These are phyloP conservation scores for Lypha dubia DNA, from an alignment of 2,888 invertebrate species.

Conservation along the genomic window DNA sequence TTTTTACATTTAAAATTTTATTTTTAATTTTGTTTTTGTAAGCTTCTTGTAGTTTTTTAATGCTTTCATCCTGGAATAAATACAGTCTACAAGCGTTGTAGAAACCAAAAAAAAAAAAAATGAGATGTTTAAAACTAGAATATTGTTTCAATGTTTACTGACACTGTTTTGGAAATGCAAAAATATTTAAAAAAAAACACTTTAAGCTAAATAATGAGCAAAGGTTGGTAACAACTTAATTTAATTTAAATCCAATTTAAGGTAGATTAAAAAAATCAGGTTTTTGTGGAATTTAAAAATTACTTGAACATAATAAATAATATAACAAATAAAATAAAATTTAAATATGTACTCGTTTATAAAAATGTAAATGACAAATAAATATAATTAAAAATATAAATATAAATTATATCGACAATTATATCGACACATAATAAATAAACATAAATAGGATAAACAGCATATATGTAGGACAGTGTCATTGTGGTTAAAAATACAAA, in stretches of 20 bases:
- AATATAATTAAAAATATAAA: too few relatives aligned
- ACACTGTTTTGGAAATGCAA: background rate
- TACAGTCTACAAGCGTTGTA: background rate
- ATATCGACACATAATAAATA: too few relatives aligned
- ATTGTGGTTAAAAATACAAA: too few relatives aligned
- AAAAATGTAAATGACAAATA: too few relatives aligned
- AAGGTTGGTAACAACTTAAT: background rate
- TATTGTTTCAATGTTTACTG: background rate
- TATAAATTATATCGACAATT: too few relatives aligned
- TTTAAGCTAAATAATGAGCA: background rate
- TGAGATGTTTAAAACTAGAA: background rate
- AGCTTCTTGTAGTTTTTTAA: background rate
- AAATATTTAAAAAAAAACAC: background rate
- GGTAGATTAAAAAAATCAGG: background rate
- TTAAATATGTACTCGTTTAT: too few relatives aligned
- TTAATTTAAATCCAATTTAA: background rate
- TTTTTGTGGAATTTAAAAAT: background rate
- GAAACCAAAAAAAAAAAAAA: background rate
- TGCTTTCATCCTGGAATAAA: background rate
- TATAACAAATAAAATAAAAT: too few relatives aligned
- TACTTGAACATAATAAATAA: too few relatives aligned
- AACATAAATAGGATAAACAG: too few relatives aligned
- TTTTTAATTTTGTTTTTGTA: background rate
- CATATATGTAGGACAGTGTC: too few relatives aligned
- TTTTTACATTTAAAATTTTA: slow-evolving; percentile 12